Conservation (phyloP, 2,113 vertebrate genomes). For the Bostrychus sinensis region DNA sequence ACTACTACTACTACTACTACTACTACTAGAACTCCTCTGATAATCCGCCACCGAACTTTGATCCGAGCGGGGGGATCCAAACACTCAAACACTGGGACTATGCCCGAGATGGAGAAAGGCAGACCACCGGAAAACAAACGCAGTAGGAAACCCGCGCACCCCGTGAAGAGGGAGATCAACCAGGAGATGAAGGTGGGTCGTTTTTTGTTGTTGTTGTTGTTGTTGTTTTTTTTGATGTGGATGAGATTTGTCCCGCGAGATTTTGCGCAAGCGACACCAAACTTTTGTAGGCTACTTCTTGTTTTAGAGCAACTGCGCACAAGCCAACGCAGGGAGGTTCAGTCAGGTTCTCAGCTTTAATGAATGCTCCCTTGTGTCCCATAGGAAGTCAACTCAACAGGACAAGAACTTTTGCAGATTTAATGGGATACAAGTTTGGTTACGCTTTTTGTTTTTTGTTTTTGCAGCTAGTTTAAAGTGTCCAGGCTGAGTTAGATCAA, state of each 20-base stretch:
- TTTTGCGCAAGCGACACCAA: too few species aligned
- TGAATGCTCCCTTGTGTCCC: constrained; percentile 27
- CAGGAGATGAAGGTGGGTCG: constrained; percentile 94
- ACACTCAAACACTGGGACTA: constrained; percentile 82
- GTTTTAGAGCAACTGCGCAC: constrained; percentile 31
- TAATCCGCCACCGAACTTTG: constrained; percentile 43
- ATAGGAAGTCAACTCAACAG: background rate
- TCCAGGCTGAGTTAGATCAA: too few species aligned
- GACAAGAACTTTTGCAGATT: background rate
- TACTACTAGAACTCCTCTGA: too few species aligned
- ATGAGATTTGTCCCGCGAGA: background rate
- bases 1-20: too few species aligned
- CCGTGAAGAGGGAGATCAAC: constrained; percentile 93
- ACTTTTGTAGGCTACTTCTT: too few species aligned
- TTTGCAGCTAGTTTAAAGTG: too few species aligned
- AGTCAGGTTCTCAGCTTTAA: constrained; percentile 24
- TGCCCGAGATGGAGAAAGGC: constrained; percentile 98
- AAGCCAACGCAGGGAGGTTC: constrained; percentile 39
- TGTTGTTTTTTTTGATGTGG: too few species aligned
- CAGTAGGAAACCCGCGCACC: constrained; percentile 94
- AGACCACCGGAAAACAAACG: constrained; percentile 97
- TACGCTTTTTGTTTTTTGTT: background rate
- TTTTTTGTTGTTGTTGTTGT: too few species aligned
- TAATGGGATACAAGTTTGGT: too few species aligned
- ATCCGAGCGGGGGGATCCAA: constrained; percentile 65